These are phyloP conservation scores for Cosmopolites sordidus DNA, from an alignment of 2,888 invertebrate genomes.

Conservation along the genomic window DNA sequence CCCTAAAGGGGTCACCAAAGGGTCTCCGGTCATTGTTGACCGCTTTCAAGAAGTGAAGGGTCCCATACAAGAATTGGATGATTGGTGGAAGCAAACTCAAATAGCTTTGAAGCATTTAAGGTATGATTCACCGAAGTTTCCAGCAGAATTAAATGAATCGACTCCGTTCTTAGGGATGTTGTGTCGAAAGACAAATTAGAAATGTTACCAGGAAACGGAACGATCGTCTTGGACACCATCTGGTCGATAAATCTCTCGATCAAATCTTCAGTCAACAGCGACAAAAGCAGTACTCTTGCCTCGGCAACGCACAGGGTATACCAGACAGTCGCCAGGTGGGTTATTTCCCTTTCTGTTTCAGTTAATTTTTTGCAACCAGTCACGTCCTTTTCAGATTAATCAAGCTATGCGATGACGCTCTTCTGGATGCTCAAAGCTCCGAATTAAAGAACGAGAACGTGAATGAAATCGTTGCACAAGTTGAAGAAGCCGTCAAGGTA, in stretches of 20 bases:
- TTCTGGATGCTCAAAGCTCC: conserved; percentile 69
- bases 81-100: conserved; percentile 55
- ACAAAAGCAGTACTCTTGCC: conserved; percentile 61
- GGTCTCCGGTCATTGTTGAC: conserved; percentile 39
- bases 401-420: conserved; percentile 84
- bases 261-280: conserved; percentile 43
- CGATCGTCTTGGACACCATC: conserved; percentile 88
- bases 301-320: conserved; percentile 81
- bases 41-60: conserved; percentile 35
- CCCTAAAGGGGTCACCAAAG: conserved; percentile 47
- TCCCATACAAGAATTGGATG: conserved; percentile 41
- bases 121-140: conserved; percentile 22
- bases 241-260: conserved; percentile 71
- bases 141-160: background rate
- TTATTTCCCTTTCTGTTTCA: no score
- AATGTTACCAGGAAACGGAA: conserved; percentile 90
- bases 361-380: no score
- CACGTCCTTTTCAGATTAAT: conserved; percentile 75
- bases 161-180: conserved; percentile 63
- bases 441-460: conserved; percentile 62
- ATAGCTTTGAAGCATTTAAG: conserved; percentile 80
- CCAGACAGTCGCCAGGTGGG: conserved; percentile 23
- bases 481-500: conserved; percentile 70
- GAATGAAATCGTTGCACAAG: conserved; percentile 62
- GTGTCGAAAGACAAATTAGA: conserved; percentile 87